phyloP scores from a whole-genome alignment of 1,140 invertebrate genomes.

The Drosophila murphyi region DNA sequence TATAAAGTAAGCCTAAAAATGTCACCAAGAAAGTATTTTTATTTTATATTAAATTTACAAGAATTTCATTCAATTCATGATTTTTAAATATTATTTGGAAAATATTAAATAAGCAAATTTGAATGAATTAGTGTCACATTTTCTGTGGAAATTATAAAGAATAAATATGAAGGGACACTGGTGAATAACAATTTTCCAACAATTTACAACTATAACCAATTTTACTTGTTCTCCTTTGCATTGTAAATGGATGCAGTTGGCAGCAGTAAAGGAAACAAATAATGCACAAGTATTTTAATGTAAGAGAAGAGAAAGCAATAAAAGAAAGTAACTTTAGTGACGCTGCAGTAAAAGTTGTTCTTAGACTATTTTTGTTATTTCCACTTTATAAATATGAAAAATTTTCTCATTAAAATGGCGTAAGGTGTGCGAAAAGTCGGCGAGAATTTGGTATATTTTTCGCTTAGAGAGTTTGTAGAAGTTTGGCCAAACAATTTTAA shows the following conservation, averaged over 20 bases:
- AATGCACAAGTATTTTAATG: slow-evolving; percentile 75
- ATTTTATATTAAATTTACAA: not conserved
- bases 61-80: not conserved
- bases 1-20: not conserved
- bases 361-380: slow-evolving; percentile 59
- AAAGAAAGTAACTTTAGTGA: slow-evolving; percentile 55
- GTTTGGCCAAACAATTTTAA: slow-evolving; percentile 78
- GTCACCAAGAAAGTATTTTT: not conserved
- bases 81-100: not conserved
- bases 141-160: slow-evolving; percentile 26
- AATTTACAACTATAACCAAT: slow-evolving; percentile 83
- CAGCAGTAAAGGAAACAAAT: slow-evolving; percentile 5
- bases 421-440: slow-evolving; percentile 31
- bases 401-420: slow-evolving; percentile 71
- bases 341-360: slow-evolving; percentile 64
- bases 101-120: not conserved
- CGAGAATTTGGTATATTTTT: slow-evolving; percentile 28
- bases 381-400: slow-evolving; percentile 27
- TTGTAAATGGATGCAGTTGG: slow-evolving; percentile 68
- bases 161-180: slow-evolving; percentile 40
- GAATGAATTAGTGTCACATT: not conserved
- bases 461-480: slow-evolving; percentile 36
- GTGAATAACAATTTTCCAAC: slow-evolving; percentile 36
- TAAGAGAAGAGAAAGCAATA: slow-evolving; percentile 23
- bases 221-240: slow-evolving; percentile 56